Evolutionary conservation across 2,888 invertebrate species (phyloP).

Genomic region (Chirona hameri): DNA sequence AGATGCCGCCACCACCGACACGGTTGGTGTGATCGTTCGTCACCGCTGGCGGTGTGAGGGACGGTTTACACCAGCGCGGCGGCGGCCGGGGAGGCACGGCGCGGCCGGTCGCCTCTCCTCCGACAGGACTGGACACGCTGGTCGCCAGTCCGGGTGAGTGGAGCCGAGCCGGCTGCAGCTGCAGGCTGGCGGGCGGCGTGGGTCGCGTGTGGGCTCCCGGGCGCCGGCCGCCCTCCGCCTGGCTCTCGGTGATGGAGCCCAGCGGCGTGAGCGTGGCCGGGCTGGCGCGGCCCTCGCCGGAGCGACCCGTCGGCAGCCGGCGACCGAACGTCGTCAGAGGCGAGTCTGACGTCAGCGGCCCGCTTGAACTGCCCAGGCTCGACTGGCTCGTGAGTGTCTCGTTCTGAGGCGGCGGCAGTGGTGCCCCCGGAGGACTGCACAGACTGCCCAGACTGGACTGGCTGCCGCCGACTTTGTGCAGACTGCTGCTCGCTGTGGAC

Average conservation of each 20-base stretch:
- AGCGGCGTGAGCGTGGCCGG: not conserved
- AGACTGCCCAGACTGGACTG: not conserved
- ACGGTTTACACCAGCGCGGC: not conserved
- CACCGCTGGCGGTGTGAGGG: not conserved
- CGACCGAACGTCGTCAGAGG: not conserved
- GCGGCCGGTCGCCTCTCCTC: not conserved
- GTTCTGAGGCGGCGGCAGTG: not conserved
- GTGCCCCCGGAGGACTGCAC: not conserved
- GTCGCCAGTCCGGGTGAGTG: not conserved
- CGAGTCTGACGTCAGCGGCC: not conserved
- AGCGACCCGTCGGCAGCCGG: not conserved
- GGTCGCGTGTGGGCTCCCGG: not conserved
- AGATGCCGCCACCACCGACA: no score
- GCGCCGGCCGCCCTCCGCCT: not conserved
- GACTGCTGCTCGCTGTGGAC: conserved; percentile 28
- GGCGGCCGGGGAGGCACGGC: not conserved
- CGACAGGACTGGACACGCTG: not conserved
- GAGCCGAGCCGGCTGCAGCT: not conserved
- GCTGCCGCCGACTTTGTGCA: not conserved
- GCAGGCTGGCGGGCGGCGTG: conserved; percentile 4
- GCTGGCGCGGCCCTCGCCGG: not conserved
- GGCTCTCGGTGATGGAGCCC: not conserved
- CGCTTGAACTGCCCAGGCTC: not conserved
- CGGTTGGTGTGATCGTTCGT: no score
- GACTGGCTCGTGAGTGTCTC: conserved; percentile 5